Evolutionary conservation across 2,113 vertebrate species (phyloP), one percentile per base, ranked within the genome.

Genomic region (Podiceps cristatus): DNA sequence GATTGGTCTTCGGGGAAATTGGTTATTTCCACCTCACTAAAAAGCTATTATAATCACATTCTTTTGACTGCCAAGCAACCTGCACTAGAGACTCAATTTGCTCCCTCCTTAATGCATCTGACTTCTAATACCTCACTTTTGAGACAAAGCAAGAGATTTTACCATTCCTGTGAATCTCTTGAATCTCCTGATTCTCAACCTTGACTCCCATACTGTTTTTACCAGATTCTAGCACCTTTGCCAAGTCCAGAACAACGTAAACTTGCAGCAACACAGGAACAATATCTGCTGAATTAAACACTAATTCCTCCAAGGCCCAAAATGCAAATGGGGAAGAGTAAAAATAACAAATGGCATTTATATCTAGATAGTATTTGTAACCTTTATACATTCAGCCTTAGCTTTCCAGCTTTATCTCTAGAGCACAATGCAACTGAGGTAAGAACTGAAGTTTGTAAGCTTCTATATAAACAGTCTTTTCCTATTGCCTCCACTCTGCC

Each of bases 11-110:
- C 45, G 74, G 88, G 78, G 90, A 95, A 86, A 93, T 5, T 52
- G 81, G 49, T 11, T 88, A 52, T 93, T 95, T 93, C 78, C 62
- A 88, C 66, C 56, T 50, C 83, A 94, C 82, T 73, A 76, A 90
- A 88, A 90, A 92, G 63, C 67, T 82, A 60, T 86, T 86, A 91
- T 44, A 90, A 76, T 83, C n/a, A 60, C 71, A 62, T 88, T 69
- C 67, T 76, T 88, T 35, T 76, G 55, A 45, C 49, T 53, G 75
- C 75, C 78, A 93, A 83, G 62, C 45, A 90, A 86, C 35, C 67
- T 93, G 71, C 62, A 45, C 18, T 69, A n/a, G 79, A 93, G 60
- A 91, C 28, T 75, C 80, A 19, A 40, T 87, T 93, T 87, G 58
- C 35, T 78, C 47, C 62, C 23, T 93, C 40, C 82, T 88, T 93